Conservation (phyloP, 2,797 vertebrate genomes). For the Mormyrus hasselquistii region DNA sequence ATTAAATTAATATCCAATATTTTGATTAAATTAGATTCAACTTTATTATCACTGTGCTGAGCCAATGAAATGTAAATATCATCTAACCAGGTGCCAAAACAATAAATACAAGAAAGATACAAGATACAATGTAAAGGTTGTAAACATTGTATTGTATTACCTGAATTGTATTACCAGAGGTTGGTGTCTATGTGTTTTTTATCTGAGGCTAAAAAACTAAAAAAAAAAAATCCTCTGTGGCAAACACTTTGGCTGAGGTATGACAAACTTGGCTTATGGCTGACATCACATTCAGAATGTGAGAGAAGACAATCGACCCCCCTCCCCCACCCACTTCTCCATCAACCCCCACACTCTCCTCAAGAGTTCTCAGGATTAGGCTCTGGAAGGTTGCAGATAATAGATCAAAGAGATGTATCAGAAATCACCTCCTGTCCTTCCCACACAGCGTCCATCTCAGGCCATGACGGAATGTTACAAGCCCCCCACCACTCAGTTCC, state of each 20-base stretch:
- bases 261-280: conserved; percentile 36
- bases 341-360: conserved; percentile 34
- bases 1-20: neutral
- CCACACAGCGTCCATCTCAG: conserved; percentile 48
- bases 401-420: conserved; percentile 62
- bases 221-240: neutral
- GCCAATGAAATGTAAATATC: neutral
- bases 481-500: no score
- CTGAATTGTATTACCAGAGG: neutral
- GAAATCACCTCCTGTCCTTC: conserved; percentile 46
- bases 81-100: neutral
- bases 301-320: conserved; percentile 5
- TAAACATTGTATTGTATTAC: neutral
- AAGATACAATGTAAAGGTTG: neutral
- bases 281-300: conserved; percentile 45
- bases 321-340: neutral
- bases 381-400: conserved; percentile 66
- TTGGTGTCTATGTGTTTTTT: neutral
- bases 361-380: conserved; percentile 58
- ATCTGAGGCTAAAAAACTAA: neutral
- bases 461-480: conserved; percentile 46
- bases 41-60: neutral
- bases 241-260: neutral
- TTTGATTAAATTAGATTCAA: neutral
- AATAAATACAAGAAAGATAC: neutral